Evolutionary conservation across 2,888 invertebrate genomes (phyloP), one percentile per base, ranked within the genome.

Genomic region (Drosophila tanythrix): DNA sequence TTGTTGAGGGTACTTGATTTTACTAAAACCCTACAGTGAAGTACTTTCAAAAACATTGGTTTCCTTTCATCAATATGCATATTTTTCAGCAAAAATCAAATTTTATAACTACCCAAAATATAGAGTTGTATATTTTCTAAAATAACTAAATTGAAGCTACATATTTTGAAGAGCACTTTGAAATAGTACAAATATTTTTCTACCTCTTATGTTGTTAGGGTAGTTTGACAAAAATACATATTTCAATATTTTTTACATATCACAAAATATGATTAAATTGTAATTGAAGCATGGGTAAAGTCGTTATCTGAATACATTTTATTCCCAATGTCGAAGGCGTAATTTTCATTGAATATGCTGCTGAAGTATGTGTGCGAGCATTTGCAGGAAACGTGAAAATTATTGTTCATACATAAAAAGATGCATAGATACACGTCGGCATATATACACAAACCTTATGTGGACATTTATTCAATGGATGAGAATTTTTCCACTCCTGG

Each of bases 381-480:
- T 36, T 33, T 60, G 46, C 38, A 46, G 40, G 50, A 38, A 58
- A 62, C 52, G 56, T 56, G 29, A 43, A 61, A 57, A 61, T 11
- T 43, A 53, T 69, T 62, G 40, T 70, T 51, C 52, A 38, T 31
- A 33, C 33, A 36, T 51, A 52, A 46, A 46, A 25, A 15, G 2
- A 46, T 46, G 21, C 38, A n/a, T 60, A 48, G 33, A 52, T 46
- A 33, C 33, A 18, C 21, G 5, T 43, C 21, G 13, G n/a, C 27
- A 18, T 29, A 55, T 48, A 55, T 57, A 40, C 25, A 50, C 35
- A 61, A 50, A 48, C 56, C 43, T 55, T 59, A 64, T 74, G 70
- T 60, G 65, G 62, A 79, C 71, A 80, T 64, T 60, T 59, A 68
- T 65, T 68, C 72, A 81, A 80, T 76, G 77, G 61, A 71, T 80